phyloP scores from a whole-genome alignment of 2,113 vertebrate genomes.

The Ophthalmotilapia sp. region DNA sequence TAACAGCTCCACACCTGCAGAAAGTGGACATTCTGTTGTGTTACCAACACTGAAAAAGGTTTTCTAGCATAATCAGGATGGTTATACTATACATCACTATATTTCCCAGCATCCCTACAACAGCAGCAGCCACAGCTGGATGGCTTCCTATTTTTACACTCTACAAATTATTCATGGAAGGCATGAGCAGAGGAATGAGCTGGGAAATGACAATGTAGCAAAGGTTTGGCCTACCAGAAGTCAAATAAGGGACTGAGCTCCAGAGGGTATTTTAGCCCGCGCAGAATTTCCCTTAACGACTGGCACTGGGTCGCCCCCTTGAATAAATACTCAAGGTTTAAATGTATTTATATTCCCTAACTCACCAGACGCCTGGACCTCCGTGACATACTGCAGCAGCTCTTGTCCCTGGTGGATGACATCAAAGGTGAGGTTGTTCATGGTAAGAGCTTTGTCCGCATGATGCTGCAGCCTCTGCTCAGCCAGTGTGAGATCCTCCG shows the following conservation, averaged over 20 bases:
- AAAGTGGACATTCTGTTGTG: neutral
- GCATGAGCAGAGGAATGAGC: neutral
- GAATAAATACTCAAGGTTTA: neutral
- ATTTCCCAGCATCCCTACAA: neutral
- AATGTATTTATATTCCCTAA: neutral
- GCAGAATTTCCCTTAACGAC: neutral
- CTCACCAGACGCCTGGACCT: constrained; percentile 96
- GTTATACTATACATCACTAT: neutral
- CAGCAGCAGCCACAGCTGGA: neutral
- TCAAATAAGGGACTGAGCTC: neutral
- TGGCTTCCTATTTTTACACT: neutral
- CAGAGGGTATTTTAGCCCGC: rapidly evolving
- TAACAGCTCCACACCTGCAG: constrained; percentile 87
- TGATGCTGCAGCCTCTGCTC: constrained; percentile 97
- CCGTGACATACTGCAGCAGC: constrained; percentile 94
- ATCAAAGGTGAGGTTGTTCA: constrained; percentile 98
- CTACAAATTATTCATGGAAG: neutral
- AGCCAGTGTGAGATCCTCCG: constrained; percentile 93
- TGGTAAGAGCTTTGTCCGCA: constrained; percentile 95
- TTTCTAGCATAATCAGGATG: neutral
- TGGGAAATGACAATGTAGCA: neutral
- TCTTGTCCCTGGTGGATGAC: constrained; percentile 99
- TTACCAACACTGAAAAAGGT: neutral
- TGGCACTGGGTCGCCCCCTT: neutral
- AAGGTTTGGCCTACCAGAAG: neutral